A percentile compares a stretch with the other conserved stretches of the same genome.
Evolutionary conservation across 2,113 vertebrate species (phyloP).

Genomic region (Ctenomys sociabilis): DNA sequence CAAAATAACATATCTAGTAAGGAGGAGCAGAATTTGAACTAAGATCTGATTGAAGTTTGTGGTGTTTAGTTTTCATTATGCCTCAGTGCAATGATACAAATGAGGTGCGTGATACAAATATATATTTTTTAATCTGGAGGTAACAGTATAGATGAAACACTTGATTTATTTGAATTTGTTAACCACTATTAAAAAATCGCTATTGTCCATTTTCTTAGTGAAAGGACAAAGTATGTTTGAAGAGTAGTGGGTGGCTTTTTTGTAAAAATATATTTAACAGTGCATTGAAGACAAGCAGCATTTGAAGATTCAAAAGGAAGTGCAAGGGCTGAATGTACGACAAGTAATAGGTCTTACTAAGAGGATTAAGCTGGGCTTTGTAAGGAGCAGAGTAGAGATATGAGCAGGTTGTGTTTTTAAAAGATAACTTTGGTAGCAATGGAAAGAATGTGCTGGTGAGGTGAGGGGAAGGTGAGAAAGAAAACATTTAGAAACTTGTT

Average conservation of each 20-base stretch:
- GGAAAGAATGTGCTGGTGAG: background rate
- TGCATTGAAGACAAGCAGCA: background rate
- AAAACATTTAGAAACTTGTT: background rate
- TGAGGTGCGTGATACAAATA: fast-evolving
- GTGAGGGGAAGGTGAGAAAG: background rate
- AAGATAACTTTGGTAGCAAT: background rate
- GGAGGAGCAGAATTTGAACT: background rate
- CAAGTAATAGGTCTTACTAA: background rate
- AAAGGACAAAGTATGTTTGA: background rate
- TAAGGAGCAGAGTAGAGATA: background rate
- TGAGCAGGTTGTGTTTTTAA: background rate
- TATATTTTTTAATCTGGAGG: background rate
- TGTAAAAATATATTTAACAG: background rate
- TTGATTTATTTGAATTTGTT: constrained; percentile 4
- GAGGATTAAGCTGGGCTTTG: background rate
- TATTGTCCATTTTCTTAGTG: background rate
- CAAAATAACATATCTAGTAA: background rate
- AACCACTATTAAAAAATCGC: background rate
- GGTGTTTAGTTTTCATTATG: background rate
- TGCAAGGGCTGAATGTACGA: background rate
- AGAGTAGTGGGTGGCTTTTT: background rate
- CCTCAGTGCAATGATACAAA: fast-evolving
- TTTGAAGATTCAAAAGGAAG: background rate
- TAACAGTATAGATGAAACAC: background rate
- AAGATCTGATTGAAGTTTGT: background rate